These are phyloP conservation scores for Chouioia cunea DNA, from an alignment of 2,888 invertebrate genomes.

Conservation along the genomic window DNA sequence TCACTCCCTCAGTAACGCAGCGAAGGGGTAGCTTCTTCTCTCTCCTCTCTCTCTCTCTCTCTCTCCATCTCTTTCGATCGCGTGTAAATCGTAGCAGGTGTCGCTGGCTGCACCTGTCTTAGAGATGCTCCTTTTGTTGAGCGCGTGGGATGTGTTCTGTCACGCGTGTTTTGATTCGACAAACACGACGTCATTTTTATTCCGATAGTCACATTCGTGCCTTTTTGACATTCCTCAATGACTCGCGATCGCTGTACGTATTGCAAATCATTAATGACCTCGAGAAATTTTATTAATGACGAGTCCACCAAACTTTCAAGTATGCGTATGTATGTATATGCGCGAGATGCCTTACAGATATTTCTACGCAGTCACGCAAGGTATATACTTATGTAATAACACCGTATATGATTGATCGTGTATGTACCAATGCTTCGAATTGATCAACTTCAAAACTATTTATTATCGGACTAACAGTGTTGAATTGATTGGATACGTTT, in stretches of 20 bases:
- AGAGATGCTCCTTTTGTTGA: not conserved
- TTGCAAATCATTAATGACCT: conserved; percentile 6
- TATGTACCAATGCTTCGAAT: too few species aligned
- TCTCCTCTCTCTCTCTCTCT: conserved; percentile 8
- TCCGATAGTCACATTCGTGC: conserved; percentile 15
- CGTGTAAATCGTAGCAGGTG: conserved; percentile 60
- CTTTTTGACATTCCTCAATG: conserved; percentile 28
- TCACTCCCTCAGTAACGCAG: conserved; percentile 54
- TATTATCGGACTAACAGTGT: too few species aligned
- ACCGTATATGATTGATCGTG: too few species aligned
- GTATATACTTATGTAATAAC: too few species aligned
- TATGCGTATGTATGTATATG: too few species aligned
- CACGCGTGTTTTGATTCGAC: conserved; percentile 22
- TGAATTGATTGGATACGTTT: too few species aligned
- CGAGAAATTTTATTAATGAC: too few species aligned
- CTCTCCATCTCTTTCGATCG: conserved; percentile 16
- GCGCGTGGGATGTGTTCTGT: conserved; percentile 13
- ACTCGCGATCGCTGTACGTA: conserved; percentile 9
- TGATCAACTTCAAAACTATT: too few species aligned
- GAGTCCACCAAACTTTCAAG: too few species aligned
- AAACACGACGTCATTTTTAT: not conserved
- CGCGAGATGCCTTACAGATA: too few species aligned
- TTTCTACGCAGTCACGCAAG: too few species aligned
- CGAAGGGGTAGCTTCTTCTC: conserved; percentile 13
- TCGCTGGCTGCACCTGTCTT: conserved; percentile 56